Conservation (phyloP, 2,888 invertebrate species). For the Nomada ferruginata region DNA sequence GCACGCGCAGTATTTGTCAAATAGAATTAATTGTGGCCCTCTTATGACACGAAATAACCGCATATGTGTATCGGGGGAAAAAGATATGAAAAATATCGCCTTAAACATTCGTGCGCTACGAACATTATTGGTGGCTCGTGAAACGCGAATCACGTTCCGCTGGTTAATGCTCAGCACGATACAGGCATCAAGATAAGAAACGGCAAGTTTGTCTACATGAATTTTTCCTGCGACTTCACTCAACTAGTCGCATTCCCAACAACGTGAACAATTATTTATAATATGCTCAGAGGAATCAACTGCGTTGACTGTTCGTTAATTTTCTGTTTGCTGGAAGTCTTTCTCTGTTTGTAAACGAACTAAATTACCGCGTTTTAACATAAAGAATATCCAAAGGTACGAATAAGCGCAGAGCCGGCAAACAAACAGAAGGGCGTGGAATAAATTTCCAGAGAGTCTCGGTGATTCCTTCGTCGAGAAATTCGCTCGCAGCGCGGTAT, state of each 20-base stretch:
- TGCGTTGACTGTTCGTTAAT: slow-evolving; percentile 26
- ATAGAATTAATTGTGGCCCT: too few relatives aligned
- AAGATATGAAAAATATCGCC: too few relatives aligned
- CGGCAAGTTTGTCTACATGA: too few relatives aligned
- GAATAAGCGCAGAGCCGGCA: background rate
- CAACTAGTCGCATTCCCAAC: background rate
- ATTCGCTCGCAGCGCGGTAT: background rate
- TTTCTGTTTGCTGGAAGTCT: slow-evolving; percentile 16
- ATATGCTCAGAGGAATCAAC: slow-evolving; percentile 21
- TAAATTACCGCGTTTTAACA: slow-evolving; percentile 29
- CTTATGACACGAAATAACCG: too few relatives aligned
- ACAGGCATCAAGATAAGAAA: too few relatives aligned
- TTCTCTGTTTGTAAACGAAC: slow-evolving; percentile 10
- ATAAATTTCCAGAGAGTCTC: background rate
- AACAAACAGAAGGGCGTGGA: background rate
- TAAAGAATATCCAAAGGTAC: slow-evolving; percentile 36
- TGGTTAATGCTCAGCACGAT: too few relatives aligned
- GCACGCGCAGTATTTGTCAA: background rate
- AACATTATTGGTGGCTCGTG: too few relatives aligned
- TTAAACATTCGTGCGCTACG: too few relatives aligned
- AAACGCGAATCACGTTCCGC: too few relatives aligned
- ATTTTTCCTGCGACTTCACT: too few relatives aligned
- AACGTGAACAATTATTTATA: background rate
- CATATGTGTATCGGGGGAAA: too few relatives aligned
- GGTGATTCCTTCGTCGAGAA: slow-evolving; percentile 2